These are phyloP conservation scores for Aldabrachelys gigantea DNA, from an alignment of 2,113 vertebrate species.

Conservation along the genomic window DNA sequence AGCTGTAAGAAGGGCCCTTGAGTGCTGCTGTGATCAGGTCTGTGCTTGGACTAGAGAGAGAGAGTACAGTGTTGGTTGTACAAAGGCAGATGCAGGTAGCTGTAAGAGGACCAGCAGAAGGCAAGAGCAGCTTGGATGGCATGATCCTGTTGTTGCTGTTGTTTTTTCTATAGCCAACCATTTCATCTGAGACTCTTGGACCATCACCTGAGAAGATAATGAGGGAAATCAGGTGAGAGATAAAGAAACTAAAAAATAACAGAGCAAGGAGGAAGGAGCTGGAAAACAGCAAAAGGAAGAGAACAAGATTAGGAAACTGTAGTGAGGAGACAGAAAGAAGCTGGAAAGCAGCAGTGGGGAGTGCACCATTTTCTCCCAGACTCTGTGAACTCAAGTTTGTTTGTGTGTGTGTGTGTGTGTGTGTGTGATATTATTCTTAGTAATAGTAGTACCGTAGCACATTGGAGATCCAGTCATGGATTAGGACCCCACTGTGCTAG, in stretches of 20 bases:
- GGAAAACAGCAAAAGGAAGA: neutral
- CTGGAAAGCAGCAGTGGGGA: neutral
- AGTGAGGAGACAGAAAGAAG: neutral
- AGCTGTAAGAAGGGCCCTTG: neutral
- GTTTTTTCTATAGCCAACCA: rapidly evolving
- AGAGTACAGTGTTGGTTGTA: neutral
- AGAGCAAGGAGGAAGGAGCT: neutral
- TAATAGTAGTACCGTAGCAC: neutral
- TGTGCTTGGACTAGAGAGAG: neutral
- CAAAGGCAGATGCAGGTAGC: neutral
- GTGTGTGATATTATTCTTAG: neutral
- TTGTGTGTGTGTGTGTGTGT: neutral
- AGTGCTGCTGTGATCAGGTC: neutral
- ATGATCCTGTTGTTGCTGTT: neutral
- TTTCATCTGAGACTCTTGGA: neutral
- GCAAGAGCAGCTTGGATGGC: neutral
- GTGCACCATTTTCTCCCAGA: neutral
- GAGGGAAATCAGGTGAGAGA: neutral
- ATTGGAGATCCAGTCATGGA: neutral
- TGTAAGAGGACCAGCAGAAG: rapidly evolving
- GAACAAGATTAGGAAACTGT: neutral
- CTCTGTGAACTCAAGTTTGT: neutral
- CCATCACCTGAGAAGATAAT: neutral
- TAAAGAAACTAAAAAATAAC: neutral
- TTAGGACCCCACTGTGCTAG: neutral